Evolutionary conservation across 2,888 invertebrate species (phyloP).

Genomic region (Petrolisthes cinctipes): DNA sequence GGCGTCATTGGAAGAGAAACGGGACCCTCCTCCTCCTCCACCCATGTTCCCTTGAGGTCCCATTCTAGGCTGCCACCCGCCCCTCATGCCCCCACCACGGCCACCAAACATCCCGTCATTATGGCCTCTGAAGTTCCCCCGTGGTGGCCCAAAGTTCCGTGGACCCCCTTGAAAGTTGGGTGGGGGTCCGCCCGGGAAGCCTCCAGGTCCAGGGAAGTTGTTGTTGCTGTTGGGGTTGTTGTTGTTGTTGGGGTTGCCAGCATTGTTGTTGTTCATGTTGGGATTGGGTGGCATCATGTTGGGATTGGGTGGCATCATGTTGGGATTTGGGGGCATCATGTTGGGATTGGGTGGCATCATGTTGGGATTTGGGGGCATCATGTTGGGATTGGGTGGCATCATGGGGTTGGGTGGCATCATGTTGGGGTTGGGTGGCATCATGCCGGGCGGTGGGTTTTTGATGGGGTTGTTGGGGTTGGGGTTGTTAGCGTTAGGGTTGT

Average conservation of each 20-base stretch:
- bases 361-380: not conserved
- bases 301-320: not conserved
- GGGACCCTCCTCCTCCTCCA: slow-evolving; percentile 36
- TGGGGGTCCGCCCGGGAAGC: slow-evolving; percentile 3
- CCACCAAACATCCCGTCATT: slow-evolving; percentile 72
- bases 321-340: not conserved
- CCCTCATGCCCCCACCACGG: slow-evolving; percentile 72
- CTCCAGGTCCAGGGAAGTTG: not conserved
- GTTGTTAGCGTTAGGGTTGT: not conserved
- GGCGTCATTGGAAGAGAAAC: slow-evolving; percentile 11
- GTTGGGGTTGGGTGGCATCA: not conserved
- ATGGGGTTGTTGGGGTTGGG: not conserved
- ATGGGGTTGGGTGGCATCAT: slow-evolving; percentile 20
- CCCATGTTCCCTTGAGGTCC: slow-evolving; percentile 21
- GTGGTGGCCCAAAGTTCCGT: slow-evolving; percentile 28
- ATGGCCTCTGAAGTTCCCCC: slow-evolving; percentile 50
- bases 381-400: not conserved
- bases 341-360: too few species aligned
- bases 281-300: not conserved
- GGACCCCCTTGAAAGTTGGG: slow-evolving; percentile 21
- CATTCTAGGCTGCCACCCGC: slow-evolving; percentile 77
- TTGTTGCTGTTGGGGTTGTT: not conserved
- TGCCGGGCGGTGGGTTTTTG: not conserved
- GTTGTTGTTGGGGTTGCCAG: not conserved
- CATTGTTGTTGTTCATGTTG: not conserved